A percentile compares a stretch with the other conserved stretches of the same genome.
phyloP scores from a whole-genome alignment of 2,797 vertebrate genomes.

The Menidia menidia region DNA sequence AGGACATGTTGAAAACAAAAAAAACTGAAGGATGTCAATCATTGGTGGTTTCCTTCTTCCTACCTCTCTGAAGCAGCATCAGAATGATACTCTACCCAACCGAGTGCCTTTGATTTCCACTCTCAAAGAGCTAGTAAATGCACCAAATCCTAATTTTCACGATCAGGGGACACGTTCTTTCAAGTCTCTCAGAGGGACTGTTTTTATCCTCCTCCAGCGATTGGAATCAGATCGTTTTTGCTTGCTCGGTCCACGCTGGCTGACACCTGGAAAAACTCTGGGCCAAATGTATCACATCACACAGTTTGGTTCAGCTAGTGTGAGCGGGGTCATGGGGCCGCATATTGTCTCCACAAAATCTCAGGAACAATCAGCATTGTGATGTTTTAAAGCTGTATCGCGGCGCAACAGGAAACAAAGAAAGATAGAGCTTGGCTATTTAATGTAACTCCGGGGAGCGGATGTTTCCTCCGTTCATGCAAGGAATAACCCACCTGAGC shows the following conservation, averaged over 20 bases:
- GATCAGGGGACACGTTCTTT: constrained; percentile 7
- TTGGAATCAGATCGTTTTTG: constrained; percentile 7
- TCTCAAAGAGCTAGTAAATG: constrained; percentile 10
- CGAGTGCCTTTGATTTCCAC: constrained; percentile 18
- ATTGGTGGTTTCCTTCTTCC: constrained; percentile 5
- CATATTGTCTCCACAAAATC: constrained; percentile 33
- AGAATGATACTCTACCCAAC: no score
- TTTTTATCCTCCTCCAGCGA: constrained; percentile 7
- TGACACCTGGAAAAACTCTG: background rate
- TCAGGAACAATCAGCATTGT: constrained; percentile 54
- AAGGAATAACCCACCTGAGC: constrained; percentile 62
- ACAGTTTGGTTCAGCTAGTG: constrained; percentile 11
- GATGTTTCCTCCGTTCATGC: constrained; percentile 61
- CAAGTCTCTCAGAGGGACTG: background rate
- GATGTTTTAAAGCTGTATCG: constrained; percentile 28
- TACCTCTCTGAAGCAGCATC: background rate
- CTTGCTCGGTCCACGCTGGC: constrained; percentile 11
- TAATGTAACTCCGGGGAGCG: constrained; percentile 48
- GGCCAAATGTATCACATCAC: constrained; percentile 31
- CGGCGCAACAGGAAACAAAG: constrained; percentile 48
- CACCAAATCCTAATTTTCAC: background rate
- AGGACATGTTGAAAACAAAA: constrained; percentile 22
- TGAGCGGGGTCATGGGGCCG: background rate
- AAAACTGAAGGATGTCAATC: constrained; percentile 5
- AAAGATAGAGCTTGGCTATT: constrained; percentile 30